Evolutionary conservation across 2,113 vertebrate genomes (phyloP).

Genomic region (Onychorhynchus coronatus): DNA sequence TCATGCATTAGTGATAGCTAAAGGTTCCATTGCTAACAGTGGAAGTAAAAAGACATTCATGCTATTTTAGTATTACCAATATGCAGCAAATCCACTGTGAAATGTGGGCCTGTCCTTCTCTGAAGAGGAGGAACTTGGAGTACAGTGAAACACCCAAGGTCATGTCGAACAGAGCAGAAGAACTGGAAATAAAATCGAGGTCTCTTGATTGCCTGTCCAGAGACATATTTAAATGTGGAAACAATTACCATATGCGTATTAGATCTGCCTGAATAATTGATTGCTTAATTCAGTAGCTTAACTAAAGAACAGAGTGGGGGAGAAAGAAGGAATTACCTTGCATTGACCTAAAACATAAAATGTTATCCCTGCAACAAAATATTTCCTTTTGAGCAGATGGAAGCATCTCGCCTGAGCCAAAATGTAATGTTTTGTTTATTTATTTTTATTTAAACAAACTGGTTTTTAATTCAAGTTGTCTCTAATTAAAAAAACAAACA

Average conservation of each 20-base stretch:
- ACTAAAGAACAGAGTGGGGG: neutral
- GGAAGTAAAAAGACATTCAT: neutral
- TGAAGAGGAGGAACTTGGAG: neutral
- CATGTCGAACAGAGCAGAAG: neutral
- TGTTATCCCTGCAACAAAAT: neutral
- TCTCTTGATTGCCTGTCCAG: slow-evolving; percentile 29
- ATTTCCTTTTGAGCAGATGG: neutral
- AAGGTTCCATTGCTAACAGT: slow-evolving; percentile 24
- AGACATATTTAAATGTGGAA: slow-evolving; percentile 41
- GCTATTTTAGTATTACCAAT: neutral
- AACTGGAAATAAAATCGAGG: slow-evolving; percentile 39
- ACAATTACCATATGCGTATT: slow-evolving; percentile 47
- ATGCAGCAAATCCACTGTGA: neutral
- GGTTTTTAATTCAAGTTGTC: neutral
- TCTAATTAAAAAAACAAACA: neutral
- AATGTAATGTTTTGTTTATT: neutral
- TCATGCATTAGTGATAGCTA: slow-evolving; percentile 17
- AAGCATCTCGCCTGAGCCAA: neutral
- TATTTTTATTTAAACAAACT: neutral
- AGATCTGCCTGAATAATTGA: slow-evolving; percentile 38
- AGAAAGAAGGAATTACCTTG: slow-evolving; percentile 9
- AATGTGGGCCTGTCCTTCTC: neutral
- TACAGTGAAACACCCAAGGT: slow-evolving; percentile 3
- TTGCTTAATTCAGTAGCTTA: slow-evolving; percentile 24
- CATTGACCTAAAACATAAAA: neutral